A percentile compares a stretch with the other conserved stretches of the same genome.
These are phyloP conservation scores for Craniophora ligustri DNA, from an alignment of 2,888 invertebrate species.

Conservation along the genomic window DNA sequence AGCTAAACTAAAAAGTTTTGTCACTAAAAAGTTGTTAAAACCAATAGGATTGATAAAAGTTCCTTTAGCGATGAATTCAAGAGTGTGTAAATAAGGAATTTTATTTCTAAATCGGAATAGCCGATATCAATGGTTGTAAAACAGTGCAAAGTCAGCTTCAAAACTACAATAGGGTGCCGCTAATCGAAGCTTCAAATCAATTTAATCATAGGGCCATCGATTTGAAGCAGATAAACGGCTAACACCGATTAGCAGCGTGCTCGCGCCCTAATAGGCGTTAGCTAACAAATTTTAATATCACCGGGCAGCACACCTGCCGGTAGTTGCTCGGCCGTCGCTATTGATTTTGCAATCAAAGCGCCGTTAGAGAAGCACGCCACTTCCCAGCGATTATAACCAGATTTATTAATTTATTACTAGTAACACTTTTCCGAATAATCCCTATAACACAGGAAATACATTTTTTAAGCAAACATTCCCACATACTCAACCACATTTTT, in stretches of 20 bases:
- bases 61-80: too few relatives aligned
- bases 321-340: slow-evolving; percentile 73
- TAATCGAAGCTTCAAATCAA: slow-evolving; percentile 46
- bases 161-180: slow-evolving; percentile 20
- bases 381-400: slow-evolving; percentile 66
- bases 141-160: slow-evolving; percentile 12
- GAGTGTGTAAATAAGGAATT: too few relatives aligned
- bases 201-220: slow-evolving; percentile 66
- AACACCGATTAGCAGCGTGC: slow-evolving; percentile 66
- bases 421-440: slow-evolving; percentile 18
- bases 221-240: slow-evolving; percentile 66
- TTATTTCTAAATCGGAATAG: too few relatives aligned
- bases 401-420: slow-evolving; percentile 70
- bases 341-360: slow-evolving; percentile 86
- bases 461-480: slow-evolving; percentile 43
- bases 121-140: too few relatives aligned
- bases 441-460: slow-evolving; percentile 37
- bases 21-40: too few relatives aligned
- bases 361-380: slow-evolving; percentile 73
- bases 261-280: slow-evolving; percentile 66
- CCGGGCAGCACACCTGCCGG: slow-evolving; percentile 72
- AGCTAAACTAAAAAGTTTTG: too few relatives aligned
- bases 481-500: slow-evolving; percentile 45
- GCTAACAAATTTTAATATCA: slow-evolving; percentile 78
- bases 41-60: too few relatives aligned